phyloP scores from a whole-genome alignment of 2,888 invertebrate genomes.

The Spilosoma lubricipeda region DNA sequence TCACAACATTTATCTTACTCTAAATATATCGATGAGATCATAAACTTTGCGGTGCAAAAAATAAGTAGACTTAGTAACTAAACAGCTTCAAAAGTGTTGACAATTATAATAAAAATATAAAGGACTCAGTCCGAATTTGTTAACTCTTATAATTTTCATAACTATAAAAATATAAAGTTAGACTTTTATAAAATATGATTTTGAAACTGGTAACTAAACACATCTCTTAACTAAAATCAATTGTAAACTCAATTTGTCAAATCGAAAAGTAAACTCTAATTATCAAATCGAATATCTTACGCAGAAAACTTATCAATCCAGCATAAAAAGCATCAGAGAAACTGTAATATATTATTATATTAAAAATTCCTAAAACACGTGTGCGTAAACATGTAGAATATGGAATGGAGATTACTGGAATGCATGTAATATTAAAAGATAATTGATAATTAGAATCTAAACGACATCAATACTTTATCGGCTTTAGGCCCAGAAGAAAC shows the following conservation, averaged over 20 bases:
- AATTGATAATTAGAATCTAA: neutral
- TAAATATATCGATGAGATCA: slow-evolving; percentile 51
- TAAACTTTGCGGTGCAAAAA: slow-evolving; percentile 40
- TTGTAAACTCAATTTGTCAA: neutral
- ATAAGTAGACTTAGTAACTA: slow-evolving; percentile 27
- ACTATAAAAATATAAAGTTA: neutral
- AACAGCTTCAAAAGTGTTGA: slow-evolving; percentile 17
- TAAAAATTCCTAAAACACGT: neutral
- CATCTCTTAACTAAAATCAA: neutral
- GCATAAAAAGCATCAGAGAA: neutral
- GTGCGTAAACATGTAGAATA: neutral
- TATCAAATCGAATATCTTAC: neutral
- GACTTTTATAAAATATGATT: neutral
- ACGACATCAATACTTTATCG: neutral
- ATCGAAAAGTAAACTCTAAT: neutral
- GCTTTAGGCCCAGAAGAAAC: neutral
- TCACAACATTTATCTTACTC: slow-evolving; percentile 30
- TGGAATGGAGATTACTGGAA: slow-evolving; percentile 13
- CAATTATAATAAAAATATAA: neutral
- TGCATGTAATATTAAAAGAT: slow-evolving; percentile 1
- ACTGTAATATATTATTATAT: neutral
- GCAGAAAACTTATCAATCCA: neutral
- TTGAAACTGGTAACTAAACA: neutral
- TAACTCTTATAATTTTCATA: neutral
- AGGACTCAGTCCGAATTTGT: neutral